These are phyloP conservation scores for Amiota minor DNA, from an alignment of 2,888 invertebrate genomes.

Conservation along the genomic window DNA sequence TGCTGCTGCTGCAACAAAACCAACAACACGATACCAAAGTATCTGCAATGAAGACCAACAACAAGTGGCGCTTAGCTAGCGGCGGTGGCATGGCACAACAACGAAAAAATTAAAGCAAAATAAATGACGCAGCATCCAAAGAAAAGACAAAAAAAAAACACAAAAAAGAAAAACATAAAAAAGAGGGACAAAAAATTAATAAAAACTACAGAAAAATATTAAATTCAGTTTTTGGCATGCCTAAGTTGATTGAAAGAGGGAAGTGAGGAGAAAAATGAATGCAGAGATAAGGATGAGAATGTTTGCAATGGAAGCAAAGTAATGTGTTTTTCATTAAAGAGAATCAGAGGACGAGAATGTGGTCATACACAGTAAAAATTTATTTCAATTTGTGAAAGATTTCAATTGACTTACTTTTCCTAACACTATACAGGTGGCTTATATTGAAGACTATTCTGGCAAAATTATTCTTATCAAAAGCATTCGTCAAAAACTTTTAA, in stretches of 20 bases:
- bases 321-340: not conserved
- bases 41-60: constrained; percentile 31
- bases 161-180: not conserved
- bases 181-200: constrained; percentile 5
- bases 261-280: not conserved
- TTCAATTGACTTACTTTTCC: too few relatives aligned
- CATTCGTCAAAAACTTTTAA: too few relatives aligned
- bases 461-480: too few relatives aligned
- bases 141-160: constrained; percentile 12
- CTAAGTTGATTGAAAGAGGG: not conserved
- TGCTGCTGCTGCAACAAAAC: not conserved
- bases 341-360: not conserved
- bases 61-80: constrained; percentile 26
- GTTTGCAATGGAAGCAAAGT: not conserved
- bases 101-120: constrained; percentile 19
- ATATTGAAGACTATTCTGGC: too few relatives aligned
- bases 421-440: too few relatives aligned
- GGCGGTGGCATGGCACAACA: not conserved
- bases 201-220: constrained; percentile 23
- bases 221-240: constrained; percentile 19
- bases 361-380: constrained; percentile 2
- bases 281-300: not conserved
- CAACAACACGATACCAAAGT: constrained; percentile 32
- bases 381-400: too few relatives aligned
- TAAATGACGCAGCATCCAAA: constrained; percentile 1